phyloP scores from a whole-genome alignment of 2,888 invertebrate genomes.

The Brachypalpus laphriformis region DNA sequence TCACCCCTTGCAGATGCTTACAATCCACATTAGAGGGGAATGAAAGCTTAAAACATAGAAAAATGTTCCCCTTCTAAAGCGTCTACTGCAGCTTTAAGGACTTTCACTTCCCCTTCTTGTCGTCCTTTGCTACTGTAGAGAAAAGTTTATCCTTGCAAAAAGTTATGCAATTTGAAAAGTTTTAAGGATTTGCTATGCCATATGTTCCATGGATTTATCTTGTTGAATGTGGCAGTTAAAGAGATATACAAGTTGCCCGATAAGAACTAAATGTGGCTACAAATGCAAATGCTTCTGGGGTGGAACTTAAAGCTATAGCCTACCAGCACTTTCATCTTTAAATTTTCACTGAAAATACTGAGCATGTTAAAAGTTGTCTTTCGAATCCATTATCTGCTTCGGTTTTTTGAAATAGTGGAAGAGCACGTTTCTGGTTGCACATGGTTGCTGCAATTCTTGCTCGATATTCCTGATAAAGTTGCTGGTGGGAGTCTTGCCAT shows the following conservation, averaged over 20 bases:
- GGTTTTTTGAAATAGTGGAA: background rate
- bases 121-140: background rate
- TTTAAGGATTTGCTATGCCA: slow-evolving; percentile 35
- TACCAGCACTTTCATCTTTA: slow-evolving; percentile 43
- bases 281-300: slow-evolving; percentile 58
- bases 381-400: background rate
- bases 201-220: slow-evolving; percentile 57
- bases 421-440: slow-evolving; percentile 3
- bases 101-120: background rate
- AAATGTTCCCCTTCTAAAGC: slow-evolving; percentile 1
- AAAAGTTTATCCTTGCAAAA: slow-evolving; percentile 17
- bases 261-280: slow-evolving; percentile 48
- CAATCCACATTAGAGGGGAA: slow-evolving; percentile 23
- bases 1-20: background rate
- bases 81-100: background rate
- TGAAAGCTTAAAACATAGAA: slow-evolving; percentile 73
- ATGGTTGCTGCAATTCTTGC: background rate
- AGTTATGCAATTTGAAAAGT: slow-evolving; percentile 55
- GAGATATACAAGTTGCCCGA: slow-evolving; percentile 41
- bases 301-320: slow-evolving; percentile 22
- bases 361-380: slow-evolving; percentile 8
- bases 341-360: background rate
- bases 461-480: background rate
- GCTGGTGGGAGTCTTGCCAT: background rate
- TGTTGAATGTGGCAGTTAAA: slow-evolving; percentile 45